A percentile compares a stretch with the other conserved stretches of the same genome.
Conservation (phyloP, 2,797 vertebrate genomes). For the Girardinus metallicus region DNA sequence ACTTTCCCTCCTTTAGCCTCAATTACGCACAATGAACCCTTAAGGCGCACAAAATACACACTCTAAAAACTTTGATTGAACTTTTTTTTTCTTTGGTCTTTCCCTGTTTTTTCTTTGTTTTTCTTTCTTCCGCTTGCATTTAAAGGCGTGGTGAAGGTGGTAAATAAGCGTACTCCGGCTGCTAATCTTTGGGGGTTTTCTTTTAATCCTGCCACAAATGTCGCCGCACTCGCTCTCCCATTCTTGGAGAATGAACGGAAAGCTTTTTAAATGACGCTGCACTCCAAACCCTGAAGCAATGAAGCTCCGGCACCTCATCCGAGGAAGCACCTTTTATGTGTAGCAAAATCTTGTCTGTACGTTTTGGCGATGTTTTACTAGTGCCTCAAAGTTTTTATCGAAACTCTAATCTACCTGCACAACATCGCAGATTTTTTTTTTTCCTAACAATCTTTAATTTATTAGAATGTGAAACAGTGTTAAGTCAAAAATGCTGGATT, state of each 20-base stretch:
- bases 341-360: constrained; percentile 23
- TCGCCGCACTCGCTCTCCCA: constrained; percentile 43
- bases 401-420: constrained; percentile 15
- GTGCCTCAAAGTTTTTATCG: constrained; percentile 36
- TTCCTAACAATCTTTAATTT: constrained; percentile 23
- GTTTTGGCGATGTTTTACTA: constrained; percentile 13
- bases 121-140: constrained; percentile 7
- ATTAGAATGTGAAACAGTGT: constrained; percentile 41
- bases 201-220: constrained; percentile 47
- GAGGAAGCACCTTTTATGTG: constrained; percentile 15
- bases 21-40: constrained; percentile 32
- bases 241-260: constrained; percentile 50
- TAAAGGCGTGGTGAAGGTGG: constrained; percentile 43
- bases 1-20: constrained; percentile 8
- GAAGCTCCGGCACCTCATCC: constrained; percentile 33
- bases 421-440: not conserved
- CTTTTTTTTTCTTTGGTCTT: constrained; percentile 17
- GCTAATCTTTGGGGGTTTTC: constrained; percentile 31
- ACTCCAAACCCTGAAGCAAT: constrained; percentile 47
- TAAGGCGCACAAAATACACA: constrained; percentile 39
- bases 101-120: not conserved
- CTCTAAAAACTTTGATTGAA: constrained; percentile 27
- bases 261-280: constrained; percentile 19
- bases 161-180: constrained; percentile 80
- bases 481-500: constrained; percentile 19